Conservation (phyloP, 2,113 vertebrate species). For the Balaeniceps rex region DNA sequence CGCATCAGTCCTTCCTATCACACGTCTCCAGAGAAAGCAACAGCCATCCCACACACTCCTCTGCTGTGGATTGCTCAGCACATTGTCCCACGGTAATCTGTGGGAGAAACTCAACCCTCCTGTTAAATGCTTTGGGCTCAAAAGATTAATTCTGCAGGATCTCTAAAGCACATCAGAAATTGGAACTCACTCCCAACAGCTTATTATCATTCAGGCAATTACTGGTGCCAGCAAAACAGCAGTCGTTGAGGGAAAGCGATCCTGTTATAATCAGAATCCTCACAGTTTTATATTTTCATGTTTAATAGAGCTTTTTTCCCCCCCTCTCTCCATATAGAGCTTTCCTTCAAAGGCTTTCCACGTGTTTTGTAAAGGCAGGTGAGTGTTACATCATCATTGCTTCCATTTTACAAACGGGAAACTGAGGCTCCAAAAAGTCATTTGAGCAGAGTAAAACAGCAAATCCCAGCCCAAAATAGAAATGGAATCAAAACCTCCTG, state of each 20-base stretch:
- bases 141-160: not conserved
- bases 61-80: not conserved
- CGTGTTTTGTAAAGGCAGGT: not conserved
- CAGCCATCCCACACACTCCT: conserved; percentile 24
- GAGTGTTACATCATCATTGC: not conserved
- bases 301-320: conserved; percentile 14
- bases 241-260: not conserved
- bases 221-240: not conserved
- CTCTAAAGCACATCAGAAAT: not conserved
- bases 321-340: not conserved
- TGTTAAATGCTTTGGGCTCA: not conserved
- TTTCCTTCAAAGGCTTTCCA: not conserved
- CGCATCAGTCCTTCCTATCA: not conserved
- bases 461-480: not conserved
- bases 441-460: not conserved
- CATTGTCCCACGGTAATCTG: not conserved
- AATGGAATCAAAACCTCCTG: not conserved
- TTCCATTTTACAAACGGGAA: not conserved
- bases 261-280: not conserved
- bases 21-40: conserved; percentile 3
- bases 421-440: not conserved
- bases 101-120: not conserved
- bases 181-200: not conserved
- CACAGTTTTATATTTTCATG: not conserved
- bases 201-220: not conserved